Conservation (phyloP, 2,113 vertebrate genomes). For the Ptilorrhoa leucosticta region DNA sequence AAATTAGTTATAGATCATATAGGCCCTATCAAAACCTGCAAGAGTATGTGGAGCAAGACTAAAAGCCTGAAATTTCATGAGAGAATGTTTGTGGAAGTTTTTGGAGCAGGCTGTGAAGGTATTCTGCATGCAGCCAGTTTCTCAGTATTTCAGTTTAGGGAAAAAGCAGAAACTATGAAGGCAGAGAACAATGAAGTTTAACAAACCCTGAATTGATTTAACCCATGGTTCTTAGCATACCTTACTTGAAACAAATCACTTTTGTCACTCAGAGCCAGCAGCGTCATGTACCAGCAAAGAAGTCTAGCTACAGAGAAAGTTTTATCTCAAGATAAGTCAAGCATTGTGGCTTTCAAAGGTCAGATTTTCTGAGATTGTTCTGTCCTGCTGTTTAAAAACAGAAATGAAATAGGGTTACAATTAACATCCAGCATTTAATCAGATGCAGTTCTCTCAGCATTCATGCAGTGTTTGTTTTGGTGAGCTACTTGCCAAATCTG, state of each 20-base stretch:
- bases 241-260: neutral
- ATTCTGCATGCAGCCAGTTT: neutral
- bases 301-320: neutral
- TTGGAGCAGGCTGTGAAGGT: neutral
- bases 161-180: neutral
- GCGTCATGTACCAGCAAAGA: neutral
- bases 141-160: neutral
- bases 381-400: slow-evolving; percentile 33
- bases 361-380: slow-evolving; percentile 35
- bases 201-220: neutral
- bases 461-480: slow-evolving; percentile 39
- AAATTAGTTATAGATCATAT: neutral
- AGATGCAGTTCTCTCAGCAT: neutral
- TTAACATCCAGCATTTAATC: slow-evolving; percentile 39
- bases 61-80: neutral
- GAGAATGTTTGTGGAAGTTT: neutral
- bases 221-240: neutral
- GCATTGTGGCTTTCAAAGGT: slow-evolving; percentile 50
- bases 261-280: neutral
- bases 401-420: slow-evolving; percentile 30
- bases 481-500: neutral
- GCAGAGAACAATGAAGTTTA: neutral
- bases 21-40: neutral
- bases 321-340: slow-evolving; percentile 20
- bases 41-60: neutral